phyloP scores from a whole-genome alignment of 2,888 invertebrate species.

The Drosophila yooni region DNA sequence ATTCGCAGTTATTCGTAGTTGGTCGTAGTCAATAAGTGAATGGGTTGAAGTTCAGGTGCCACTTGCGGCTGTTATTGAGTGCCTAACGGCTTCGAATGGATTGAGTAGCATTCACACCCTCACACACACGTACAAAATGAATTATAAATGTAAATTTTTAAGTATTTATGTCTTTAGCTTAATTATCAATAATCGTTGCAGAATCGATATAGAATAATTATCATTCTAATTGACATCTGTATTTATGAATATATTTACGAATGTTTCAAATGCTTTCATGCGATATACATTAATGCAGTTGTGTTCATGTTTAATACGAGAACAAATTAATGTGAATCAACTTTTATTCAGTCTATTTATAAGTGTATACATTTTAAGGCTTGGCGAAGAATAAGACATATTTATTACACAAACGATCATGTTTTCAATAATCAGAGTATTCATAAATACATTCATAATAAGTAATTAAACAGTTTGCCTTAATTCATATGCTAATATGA shows the following conservation, averaged over 20 bases:
- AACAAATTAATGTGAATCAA: neutral
- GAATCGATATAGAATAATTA: neutral
- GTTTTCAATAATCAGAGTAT: neutral
- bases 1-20: constrained; percentile 7
- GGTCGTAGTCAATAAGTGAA: constrained; percentile 17
- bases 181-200: neutral
- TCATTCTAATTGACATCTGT: neutral
- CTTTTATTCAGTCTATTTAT: neutral
- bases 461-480: neutral
- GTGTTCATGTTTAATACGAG: neutral
- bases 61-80: constrained; percentile 40
- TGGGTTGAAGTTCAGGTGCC: constrained; percentile 46
- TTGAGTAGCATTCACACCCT: neutral
- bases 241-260: too few relatives aligned
- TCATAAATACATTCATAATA: neutral
- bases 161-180: neutral
- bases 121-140: neutral
- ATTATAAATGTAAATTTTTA: neutral
- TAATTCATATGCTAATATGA: neutral
- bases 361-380: neutral
- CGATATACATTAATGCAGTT: neutral
- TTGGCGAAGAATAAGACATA: too few relatives aligned
- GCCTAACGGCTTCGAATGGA: constrained; percentile 6
- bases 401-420: neutral
- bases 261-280: too few relatives aligned